Evolutionary conservation across 92 coral and sea anemone species (phyloP).

Genomic region (Bergia sp.): DNA sequence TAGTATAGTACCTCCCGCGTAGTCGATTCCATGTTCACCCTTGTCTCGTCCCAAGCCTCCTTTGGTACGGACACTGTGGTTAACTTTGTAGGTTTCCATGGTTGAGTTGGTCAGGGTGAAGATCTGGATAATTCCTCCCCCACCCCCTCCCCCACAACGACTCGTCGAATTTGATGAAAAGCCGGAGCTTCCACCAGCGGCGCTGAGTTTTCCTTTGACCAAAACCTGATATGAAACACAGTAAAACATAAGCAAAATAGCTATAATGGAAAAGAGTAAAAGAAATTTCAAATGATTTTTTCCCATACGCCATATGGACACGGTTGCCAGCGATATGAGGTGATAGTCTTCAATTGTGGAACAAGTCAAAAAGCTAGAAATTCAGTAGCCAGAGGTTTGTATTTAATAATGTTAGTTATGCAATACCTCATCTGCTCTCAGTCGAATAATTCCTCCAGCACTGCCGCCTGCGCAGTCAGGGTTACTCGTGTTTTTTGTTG

Average conservation of each 20-base stretch:
- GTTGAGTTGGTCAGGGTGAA: constrained; percentile 13
- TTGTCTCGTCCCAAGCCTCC: constrained; percentile 39
- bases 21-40: constrained; percentile 34
- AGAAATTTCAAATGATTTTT: too few relatives aligned
- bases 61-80: constrained; percentile 16
- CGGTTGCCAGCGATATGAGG: too few relatives aligned
- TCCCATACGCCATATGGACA: too few relatives aligned
- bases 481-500: constrained; percentile 12
- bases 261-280: background rate
- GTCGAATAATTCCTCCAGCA: constrained; percentile 44
- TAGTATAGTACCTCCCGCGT: constrained; percentile 29
- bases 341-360: too few relatives aligned
- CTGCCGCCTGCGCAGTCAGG: constrained; percentile 40
- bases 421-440: constrained; percentile 13
- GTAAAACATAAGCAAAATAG: background rate
- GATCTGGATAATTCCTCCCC: constrained; percentile 45
- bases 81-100: background rate
- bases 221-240: background rate
- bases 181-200: constrained; percentile 30
- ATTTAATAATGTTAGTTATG: too few relatives aligned
- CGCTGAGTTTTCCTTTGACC: constrained; percentile 13
- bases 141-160: constrained; percentile 44
- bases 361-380: too few relatives aligned
- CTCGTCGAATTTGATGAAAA: constrained; percentile 23
- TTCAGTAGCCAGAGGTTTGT: too few relatives aligned